A percentile compares a stretch with the other conserved stretches of the same genome.
Evolutionary conservation across 2,113 vertebrate species (phyloP).

Genomic region (Urocynchramus pylzowi): DNA sequence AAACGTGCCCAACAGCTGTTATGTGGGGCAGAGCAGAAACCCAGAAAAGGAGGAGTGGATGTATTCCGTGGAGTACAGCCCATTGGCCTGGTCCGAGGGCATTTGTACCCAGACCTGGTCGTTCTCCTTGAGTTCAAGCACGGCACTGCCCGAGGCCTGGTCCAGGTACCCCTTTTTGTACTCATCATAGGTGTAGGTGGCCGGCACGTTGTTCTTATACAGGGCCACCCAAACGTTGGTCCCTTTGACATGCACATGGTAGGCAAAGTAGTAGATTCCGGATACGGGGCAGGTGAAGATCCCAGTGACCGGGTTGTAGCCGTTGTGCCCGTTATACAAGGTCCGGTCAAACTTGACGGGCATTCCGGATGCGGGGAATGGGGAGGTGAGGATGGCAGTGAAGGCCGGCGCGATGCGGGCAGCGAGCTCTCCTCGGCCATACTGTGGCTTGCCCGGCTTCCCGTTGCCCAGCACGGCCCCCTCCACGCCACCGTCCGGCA

Average conservation of each 20-base stretch:
- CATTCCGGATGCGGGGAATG: slow-evolving; percentile 93
- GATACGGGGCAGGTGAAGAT: slow-evolving; percentile 93
- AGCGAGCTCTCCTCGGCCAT: slow-evolving; percentile 82
- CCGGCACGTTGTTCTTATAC: slow-evolving; percentile 98
- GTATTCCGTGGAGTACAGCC: slow-evolving; percentile 96
- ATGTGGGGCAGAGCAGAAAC: slow-evolving; percentile 97
- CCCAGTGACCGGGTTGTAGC: slow-evolving; percentile 90
- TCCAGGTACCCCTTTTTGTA: slow-evolving; percentile 99
- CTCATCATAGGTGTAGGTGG: slow-evolving; percentile 97
- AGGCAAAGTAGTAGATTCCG: slow-evolving; percentile 97
- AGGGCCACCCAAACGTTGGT: slow-evolving; percentile 97
- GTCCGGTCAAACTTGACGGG: slow-evolving; percentile 97
- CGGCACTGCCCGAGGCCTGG: slow-evolving; percentile 96
- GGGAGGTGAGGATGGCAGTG: slow-evolving; percentile 92
- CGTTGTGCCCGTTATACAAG: slow-evolving; percentile 93
- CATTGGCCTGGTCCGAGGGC: slow-evolving; percentile 98
- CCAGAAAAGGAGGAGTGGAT: slow-evolving; percentile 99
- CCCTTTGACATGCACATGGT: slow-evolving; percentile 98
- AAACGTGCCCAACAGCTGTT: slow-evolving; percentile 69
- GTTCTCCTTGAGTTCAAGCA: slow-evolving; percentile 93
- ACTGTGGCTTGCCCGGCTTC: slow-evolving; percentile 81
- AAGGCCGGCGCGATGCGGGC: slow-evolving; percentile 87
- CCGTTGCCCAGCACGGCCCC: slow-evolving; percentile 83
- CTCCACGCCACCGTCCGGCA: slow-evolving; percentile 80
- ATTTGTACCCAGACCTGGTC: slow-evolving; percentile 98